Conservation (phyloP, 1,140 invertebrate genomes). For the Pentalonia nigronervosa region DNA sequence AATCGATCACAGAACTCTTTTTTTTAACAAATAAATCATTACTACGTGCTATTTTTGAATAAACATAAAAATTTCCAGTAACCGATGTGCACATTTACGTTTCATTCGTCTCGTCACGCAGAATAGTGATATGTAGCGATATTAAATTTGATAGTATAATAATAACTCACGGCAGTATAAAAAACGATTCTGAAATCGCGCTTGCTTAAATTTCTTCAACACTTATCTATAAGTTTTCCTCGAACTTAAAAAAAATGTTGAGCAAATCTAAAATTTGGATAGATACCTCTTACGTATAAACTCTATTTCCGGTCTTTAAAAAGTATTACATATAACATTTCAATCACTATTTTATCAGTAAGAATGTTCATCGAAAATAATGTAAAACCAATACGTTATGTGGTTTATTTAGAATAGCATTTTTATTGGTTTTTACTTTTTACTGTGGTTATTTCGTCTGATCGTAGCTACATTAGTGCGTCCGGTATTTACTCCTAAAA, state of each 20-base stretch:
- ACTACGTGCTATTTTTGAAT: not conserved
- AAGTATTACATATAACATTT: not conserved
- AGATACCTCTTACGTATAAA: not conserved
- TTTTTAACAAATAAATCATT: not conserved
- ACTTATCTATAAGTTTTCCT: not conserved
- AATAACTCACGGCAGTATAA: not conserved
- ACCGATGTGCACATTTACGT: not conserved
- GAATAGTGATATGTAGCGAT: not conserved
- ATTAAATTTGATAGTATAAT: not conserved
- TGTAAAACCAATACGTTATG: not conserved
- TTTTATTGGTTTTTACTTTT: not conserved
- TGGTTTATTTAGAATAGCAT: not conserved
- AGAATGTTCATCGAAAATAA: not conserved
- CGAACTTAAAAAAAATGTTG: not conserved
- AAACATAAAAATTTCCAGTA: not conserved
- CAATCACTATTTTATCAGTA: not conserved
- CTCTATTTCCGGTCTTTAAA: not conserved
- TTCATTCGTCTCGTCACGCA: not conserved
- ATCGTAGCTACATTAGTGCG: not conserved
- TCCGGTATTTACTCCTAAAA: not conserved
- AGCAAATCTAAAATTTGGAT: not conserved
- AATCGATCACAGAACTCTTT: not conserved
- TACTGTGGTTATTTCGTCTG: not conserved
- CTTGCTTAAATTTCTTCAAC: not conserved
- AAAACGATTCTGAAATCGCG: not conserved